Base-by-base conservation (phyloP, 2,113 vertebrate genomes). In the Archocentrus centrarchus region DNA sequence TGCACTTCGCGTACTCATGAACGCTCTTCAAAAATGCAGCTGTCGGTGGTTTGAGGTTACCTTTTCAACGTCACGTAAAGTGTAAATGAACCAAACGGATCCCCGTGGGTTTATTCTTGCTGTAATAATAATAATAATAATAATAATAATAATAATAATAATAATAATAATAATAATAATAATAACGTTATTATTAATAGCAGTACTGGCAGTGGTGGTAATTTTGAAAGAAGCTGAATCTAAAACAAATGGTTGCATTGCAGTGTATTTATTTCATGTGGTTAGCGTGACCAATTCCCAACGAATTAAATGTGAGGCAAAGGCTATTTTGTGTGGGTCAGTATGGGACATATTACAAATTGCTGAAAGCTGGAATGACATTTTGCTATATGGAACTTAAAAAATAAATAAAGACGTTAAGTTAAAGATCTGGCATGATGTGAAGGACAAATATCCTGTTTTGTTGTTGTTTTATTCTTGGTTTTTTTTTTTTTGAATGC, bases 1-100 rank as follows among this genome's bases (percentile, higher is more conserved):
- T 88, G 85, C 79, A 77, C 86, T 93, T 86, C 82, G 87, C 89
- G 92, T 91, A 79, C 86, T 83, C 82, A 57, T 80, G 89, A 79
- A 83, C 68, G 55, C 57, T 85, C 88, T 91, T 84, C 81, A 90
- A 91, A 92, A 87, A 91, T 87, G 66, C 79, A 75, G 58, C 20
- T 77, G 75, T 79, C 55, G 11, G 62, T 61, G 53, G 8, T 84
- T 78, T 81, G 59, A 27, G 37, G 85, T 80, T 79, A 63, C 5
- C 17, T 30, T 15, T 18, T 18, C 22, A 55, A 9, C 77, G 11
- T 50, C 41, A 39, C 2, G 55, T 47, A 27, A 70, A 2, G 7
- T 80, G 4, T 15, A 86, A 66, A 80, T 53, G 0, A 35, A 35
- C 35, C 1, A 66, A 75, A 75, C 41, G 60, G 3, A 11, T n/a